Conservation (phyloP, 1,140 invertebrate species). For the Atta texana region DNA sequence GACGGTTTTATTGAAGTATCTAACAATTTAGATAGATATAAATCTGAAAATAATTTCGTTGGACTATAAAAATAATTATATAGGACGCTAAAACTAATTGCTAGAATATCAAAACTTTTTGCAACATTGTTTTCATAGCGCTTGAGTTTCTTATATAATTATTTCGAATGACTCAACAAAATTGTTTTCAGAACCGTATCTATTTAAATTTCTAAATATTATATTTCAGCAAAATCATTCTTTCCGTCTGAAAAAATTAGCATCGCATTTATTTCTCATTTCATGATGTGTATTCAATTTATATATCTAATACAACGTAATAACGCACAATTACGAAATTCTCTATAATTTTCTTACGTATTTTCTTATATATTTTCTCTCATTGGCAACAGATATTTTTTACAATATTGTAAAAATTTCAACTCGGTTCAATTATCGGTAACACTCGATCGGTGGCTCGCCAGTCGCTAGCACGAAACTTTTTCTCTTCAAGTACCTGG, state of each 20-base stretch:
- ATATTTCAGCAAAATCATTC: too few species aligned
- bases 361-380: not conserved
- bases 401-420: not conserved
- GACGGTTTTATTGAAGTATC: too few species aligned
- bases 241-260: not conserved
- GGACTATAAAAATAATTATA: too few species aligned
- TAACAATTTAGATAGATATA: too few species aligned
- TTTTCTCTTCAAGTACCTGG: slow-evolving; percentile 13
- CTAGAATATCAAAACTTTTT: too few species aligned
- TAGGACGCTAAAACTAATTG: too few species aligned
- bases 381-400: not conserved
- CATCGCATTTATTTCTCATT: not conserved
- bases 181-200: too few species aligned
- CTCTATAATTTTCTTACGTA: not conserved
- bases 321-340: not conserved
- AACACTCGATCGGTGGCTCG: not conserved
- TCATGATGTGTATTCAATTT: not conserved
- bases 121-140: too few species aligned
- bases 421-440: slow-evolving; percentile 14
- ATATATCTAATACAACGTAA: not conserved
- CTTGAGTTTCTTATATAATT: too few species aligned
- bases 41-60: too few species aligned
- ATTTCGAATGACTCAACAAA: too few species aligned
- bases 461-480: slow-evolving; percentile 34
- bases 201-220: too few species aligned